Percentiles rank a stretch among this genome's conserved stretches.
Evolutionary conservation across 2,113 vertebrate species (phyloP).

Genomic region (Hydropotes inermis): DNA sequence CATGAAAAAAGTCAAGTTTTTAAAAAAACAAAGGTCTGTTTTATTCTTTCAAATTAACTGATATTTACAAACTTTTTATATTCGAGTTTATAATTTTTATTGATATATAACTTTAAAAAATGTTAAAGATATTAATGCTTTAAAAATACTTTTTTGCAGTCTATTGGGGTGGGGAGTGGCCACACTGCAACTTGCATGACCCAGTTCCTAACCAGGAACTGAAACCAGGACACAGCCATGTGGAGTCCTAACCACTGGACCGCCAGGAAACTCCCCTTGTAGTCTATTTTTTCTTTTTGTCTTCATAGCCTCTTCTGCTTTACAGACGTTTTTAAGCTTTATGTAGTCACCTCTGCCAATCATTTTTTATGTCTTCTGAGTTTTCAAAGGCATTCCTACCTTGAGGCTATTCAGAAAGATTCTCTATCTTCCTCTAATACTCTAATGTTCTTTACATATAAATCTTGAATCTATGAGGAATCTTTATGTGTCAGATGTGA

Average conservation of each 20-base stretch:
- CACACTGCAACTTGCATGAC: not conserved
- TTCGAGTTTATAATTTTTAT: conserved; percentile 8
- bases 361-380: not conserved
- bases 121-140: not conserved
- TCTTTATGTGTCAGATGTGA: conserved; percentile 6
- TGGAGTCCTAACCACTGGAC: not conserved
- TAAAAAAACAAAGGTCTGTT: not conserved
- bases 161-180: not conserved
- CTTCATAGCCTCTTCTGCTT: not conserved
- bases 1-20: not conserved
- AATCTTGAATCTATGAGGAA: not conserved
- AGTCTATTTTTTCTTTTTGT: not conserved
- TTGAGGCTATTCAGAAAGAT: not conserved
- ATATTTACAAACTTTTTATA: not conserved
- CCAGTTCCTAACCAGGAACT: not conserved
- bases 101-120: not conserved
- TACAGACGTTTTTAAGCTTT: not conserved
- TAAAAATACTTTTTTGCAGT: not conserved
- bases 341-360: not conserved
- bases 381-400: not conserved
- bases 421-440: not conserved
- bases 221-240: not conserved
- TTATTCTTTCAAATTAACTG: conserved; percentile 3
- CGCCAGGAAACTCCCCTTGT: not conserved
- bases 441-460: not conserved